Percentiles rank a stretch among this genome's conserved stretches.
phyloP scores from a whole-genome alignment of 1,140 invertebrate species.

The Pentalonia nigronervosa region DNA sequence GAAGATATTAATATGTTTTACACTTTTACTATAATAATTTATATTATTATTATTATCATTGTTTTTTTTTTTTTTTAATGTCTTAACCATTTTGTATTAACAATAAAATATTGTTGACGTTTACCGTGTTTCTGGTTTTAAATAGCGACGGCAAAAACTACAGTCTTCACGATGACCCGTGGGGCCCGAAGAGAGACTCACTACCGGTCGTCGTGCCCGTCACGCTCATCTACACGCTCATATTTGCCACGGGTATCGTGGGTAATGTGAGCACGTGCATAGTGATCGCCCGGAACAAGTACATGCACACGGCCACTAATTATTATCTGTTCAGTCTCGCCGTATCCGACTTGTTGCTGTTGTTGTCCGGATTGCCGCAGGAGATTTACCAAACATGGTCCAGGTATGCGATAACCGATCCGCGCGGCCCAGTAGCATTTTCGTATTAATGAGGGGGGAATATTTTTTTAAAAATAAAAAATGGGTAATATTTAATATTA shows the following conservation, averaged over 20 bases:
- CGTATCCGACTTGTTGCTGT: conserved; percentile 87
- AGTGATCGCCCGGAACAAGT: conserved; percentile 88
- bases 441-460: background rate
- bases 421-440: background rate
- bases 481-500: too few species aligned
- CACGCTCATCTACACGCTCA: conserved; percentile 81
- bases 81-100: too few species aligned
- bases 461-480: too few species aligned
- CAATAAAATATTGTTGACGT: background rate
- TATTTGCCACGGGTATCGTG: conserved; percentile 85
- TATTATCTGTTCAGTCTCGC: conserved; percentile 87
- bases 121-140: background rate
- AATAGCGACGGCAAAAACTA: background rate
- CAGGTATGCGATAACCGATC: conserved; percentile 61
- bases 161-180: background rate
- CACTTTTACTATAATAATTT: too few species aligned
- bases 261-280: conserved; percentile 93
- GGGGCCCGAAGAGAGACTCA: conserved; percentile 69
- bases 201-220: conserved; percentile 79
- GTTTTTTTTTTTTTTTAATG: too few species aligned
- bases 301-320: conserved; percentile 93
- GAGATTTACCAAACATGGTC: conserved; percentile 90
- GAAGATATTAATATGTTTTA: too few species aligned
- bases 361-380: conserved; percentile 80
- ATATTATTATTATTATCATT: too few species aligned